Conservation (phyloP, 2,797 vertebrate genomes). For the Macropus fuliginosus region DNA sequence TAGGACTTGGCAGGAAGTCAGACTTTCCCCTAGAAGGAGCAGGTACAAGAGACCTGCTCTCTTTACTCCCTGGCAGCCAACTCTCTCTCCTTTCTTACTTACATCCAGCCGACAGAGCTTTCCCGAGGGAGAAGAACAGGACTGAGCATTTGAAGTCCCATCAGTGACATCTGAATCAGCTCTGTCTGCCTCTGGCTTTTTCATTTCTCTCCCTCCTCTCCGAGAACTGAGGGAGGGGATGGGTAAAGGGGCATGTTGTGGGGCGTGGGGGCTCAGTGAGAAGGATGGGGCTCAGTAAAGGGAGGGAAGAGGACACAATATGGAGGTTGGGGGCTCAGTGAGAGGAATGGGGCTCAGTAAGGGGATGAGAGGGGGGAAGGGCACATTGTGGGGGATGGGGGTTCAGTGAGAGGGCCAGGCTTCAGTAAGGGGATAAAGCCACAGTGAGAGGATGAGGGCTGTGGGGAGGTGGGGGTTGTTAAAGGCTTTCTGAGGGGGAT, state of each 20-base stretch:
- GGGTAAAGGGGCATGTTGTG: neutral
- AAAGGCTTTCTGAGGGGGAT: neutral
- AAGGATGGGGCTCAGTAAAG: no score
- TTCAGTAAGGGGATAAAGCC: neutral
- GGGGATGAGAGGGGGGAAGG: neutral
- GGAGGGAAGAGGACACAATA: no score
- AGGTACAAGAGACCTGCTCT: neutral
- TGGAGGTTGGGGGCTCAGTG: neutral
- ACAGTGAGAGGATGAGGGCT: neutral
- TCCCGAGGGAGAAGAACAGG: neutral
- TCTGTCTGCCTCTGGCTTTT: neutral
- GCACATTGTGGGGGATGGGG: no score
- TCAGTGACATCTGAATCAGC: neutral
- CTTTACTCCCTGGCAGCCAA: neutral
- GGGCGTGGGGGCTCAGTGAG: neutral
- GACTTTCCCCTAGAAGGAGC: neutral
- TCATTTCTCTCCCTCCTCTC: neutral
- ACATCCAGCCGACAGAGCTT: neutral
- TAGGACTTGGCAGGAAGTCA: neutral
- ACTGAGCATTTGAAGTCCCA: neutral
- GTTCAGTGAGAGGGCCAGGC: neutral
- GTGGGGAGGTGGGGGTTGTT: no score
- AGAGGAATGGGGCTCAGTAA: neutral
- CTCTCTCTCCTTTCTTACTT: neutral
- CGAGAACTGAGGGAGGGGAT: neutral